These are phyloP conservation scores for Hipposideros armiger DNA, from an alignment of 2,113 vertebrate genomes.

Conservation along the genomic window DNA sequence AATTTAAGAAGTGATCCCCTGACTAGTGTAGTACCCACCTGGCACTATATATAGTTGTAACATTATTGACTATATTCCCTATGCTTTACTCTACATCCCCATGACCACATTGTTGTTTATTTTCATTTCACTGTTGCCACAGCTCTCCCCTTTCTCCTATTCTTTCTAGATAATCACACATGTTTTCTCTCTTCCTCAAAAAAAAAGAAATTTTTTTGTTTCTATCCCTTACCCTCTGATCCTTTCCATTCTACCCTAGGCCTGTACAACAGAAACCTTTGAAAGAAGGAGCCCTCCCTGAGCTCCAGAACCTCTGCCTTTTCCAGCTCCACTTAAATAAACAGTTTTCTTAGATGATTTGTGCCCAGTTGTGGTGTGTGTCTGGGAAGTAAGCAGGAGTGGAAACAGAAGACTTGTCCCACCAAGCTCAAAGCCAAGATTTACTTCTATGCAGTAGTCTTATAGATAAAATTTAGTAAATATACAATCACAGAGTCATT, in stretches of 20 bases:
- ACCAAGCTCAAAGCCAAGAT: conserved; percentile 16
- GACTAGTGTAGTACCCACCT: no score
- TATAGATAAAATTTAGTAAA: conserved; percentile 42
- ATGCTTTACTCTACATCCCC: no score
- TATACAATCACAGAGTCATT: neutral
- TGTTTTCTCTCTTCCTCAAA: neutral
- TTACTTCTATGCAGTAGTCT: neutral
- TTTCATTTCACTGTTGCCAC: neutral
- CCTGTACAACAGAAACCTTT: neutral
- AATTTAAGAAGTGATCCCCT: no score
- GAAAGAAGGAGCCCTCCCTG: neutral
- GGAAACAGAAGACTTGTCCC: neutral
- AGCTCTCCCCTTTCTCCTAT: neutral
- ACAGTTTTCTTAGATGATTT: conserved; percentile 8
- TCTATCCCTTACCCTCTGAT: neutral
- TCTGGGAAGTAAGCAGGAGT: conserved; percentile 11
- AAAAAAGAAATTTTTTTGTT: neutral
- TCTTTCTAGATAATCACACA: conserved; percentile 1
- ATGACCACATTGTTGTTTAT: no score
- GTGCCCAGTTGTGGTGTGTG: neutral
- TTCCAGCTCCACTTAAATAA: conserved; percentile 26
- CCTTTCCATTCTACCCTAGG: conserved; percentile 20
- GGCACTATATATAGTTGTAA: no score
- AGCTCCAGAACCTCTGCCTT: neutral
- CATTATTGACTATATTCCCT: no score